These are phyloP conservation scores for Sarcophilus harrisii DNA, from an alignment of 2,797 vertebrate genomes.

Conservation along the genomic window DNA sequence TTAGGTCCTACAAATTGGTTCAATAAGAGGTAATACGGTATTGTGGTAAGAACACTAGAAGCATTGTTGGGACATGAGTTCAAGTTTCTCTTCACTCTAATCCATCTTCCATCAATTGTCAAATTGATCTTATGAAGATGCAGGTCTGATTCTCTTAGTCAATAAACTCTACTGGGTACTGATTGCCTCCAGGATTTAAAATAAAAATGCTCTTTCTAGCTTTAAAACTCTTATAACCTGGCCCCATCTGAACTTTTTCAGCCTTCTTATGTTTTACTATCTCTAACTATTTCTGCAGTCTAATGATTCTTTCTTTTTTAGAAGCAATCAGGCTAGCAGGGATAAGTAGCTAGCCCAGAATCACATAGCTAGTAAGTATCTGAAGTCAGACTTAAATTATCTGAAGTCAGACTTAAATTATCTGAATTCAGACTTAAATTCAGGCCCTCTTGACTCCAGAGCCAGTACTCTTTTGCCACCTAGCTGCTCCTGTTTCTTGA, in stretches of 20 bases:
- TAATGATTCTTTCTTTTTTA: too few relatives aligned
- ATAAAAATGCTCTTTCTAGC: background rate
- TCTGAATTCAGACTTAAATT: too few relatives aligned
- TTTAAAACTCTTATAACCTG: background rate
- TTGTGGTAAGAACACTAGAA: background rate
- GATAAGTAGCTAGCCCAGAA: background rate
- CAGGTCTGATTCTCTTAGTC: background rate
- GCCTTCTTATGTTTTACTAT: background rate
- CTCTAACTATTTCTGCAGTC: background rate
- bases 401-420: background rate
- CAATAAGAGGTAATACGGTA: background rate
- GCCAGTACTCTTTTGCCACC: background rate
- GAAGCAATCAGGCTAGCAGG: background rate
- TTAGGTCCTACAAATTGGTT: background rate
- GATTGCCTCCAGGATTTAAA: background rate
- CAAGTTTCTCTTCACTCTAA: background rate
- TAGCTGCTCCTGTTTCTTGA: background rate
- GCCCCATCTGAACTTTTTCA: background rate
- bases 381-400: background rate
- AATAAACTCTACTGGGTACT: background rate
- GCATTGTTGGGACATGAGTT: background rate
- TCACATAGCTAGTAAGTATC: background rate
- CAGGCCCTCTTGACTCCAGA: background rate
- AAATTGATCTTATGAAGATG: background rate
- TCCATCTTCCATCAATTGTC: background rate